Percentiles rank a stretch among this genome's conserved stretches.
Conservation (phyloP, 2,888 invertebrate genomes). For the Coecobrya sp. region DNA sequence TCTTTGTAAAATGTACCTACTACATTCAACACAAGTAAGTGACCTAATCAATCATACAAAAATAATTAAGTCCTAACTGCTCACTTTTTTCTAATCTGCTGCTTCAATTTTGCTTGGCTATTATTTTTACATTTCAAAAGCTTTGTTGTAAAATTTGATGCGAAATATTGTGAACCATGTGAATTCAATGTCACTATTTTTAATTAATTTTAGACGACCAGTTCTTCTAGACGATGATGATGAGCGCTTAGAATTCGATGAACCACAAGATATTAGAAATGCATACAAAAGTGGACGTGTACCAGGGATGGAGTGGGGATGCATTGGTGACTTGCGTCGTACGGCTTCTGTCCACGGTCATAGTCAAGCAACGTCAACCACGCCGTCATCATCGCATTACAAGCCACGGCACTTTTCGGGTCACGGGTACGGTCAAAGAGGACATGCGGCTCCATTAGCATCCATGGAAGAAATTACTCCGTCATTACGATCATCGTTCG, state of each 20-base stretch:
- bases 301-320: constrained; percentile 73
- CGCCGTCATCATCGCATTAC: constrained; percentile 73
- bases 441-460: constrained; percentile 87
- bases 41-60: not conserved
- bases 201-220: constrained; percentile 46
- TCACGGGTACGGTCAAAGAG: constrained; percentile 79
- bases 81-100: too few relatives aligned
- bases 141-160: too few relatives aligned
- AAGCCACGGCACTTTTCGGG: constrained; percentile 82
- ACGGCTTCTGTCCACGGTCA: constrained; percentile 58
- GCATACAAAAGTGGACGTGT: constrained; percentile 74
- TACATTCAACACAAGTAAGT: constrained; percentile 22
- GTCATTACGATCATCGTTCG: constrained; percentile 87
- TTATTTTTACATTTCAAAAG: too few relatives aligned
- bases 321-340: constrained; percentile 68
- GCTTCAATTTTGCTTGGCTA: not conserved
- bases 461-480: constrained; percentile 87
- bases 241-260: constrained; percentile 75
- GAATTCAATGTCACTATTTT: too few relatives aligned
- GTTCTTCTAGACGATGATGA: constrained; percentile 67
- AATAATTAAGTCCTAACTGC: too few relatives aligned
- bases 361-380: not conserved
- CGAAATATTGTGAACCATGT: too few relatives aligned
- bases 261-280: constrained; percentile 72
- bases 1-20: not conserved